These are phyloP conservation scores for Tetramorium simillimum DNA, from an alignment of 1,140 invertebrate genomes.

Conservation along the genomic window DNA sequence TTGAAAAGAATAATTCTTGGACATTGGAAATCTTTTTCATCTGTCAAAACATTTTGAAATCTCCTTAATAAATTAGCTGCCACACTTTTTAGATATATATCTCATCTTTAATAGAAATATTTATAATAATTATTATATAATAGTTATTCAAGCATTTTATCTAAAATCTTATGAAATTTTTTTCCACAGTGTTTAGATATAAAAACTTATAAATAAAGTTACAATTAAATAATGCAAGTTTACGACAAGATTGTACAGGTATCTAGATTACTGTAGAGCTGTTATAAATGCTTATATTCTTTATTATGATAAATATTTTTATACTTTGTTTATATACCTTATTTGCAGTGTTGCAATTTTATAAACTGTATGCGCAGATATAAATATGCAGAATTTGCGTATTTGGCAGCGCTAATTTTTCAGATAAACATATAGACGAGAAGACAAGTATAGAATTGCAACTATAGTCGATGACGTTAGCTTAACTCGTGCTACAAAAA, in stretches of 20 bases:
- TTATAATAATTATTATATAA: neutral
- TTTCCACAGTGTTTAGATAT: neutral
- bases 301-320: neutral
- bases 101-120: neutral
- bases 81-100: neutral
- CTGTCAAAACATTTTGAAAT: neutral
- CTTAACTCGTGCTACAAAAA: slow-evolving; percentile 24
- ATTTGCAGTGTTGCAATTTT: slow-evolving; percentile 9
- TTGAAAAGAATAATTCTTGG: neutral
- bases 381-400: slow-evolving; percentile 72
- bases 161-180: neutral
- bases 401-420: slow-evolving; percentile 73
- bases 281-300: neutral
- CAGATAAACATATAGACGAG: slow-evolving; percentile 37
- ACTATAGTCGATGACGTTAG: slow-evolving; percentile 27
- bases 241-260: neutral
- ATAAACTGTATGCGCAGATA: slow-evolving; percentile 16
- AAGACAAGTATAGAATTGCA: slow-evolving; percentile 50
- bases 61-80: neutral
- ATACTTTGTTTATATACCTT: neutral
- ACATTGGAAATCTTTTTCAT: neutral
- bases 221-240: neutral
- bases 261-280: neutral
- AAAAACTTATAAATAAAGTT: neutral
- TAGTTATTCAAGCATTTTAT: neutral